phyloP scores from a whole-genome alignment of 2,113 vertebrate genomes.

The Heterochromis multidens region DNA sequence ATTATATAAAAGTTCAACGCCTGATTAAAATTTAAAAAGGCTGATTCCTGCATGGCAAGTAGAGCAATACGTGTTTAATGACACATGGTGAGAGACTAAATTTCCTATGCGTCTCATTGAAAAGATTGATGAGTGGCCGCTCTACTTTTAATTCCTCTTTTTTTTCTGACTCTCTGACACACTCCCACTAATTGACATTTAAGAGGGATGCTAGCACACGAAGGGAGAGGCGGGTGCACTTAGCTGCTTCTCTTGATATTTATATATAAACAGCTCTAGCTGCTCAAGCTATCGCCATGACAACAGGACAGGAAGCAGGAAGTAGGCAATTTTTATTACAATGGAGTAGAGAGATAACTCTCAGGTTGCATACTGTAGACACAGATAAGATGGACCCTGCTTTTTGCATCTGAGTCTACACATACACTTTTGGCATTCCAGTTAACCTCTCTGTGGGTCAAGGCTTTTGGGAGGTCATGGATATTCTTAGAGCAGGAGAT shows the following conservation, averaged over 20 bases:
- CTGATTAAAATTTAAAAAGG: not conserved
- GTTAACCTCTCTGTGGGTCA: constrained; percentile 23
- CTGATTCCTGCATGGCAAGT: not conserved
- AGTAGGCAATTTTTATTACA: constrained; percentile 25
- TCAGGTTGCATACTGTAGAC: not conserved
- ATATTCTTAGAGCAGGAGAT: constrained; percentile 42
- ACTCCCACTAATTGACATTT: constrained; percentile 36
- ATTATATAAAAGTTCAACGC: not conserved
- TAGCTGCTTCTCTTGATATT: constrained; percentile 11
- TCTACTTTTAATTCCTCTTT: not conserved
- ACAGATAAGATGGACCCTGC: not conserved
- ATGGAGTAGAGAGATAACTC: constrained; percentile 44
- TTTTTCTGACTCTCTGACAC: not conserved
- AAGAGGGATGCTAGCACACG: not conserved
- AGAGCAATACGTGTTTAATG: not conserved
- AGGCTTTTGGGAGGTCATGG: not conserved
- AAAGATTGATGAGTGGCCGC: not conserved
- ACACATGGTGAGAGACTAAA: not conserved
- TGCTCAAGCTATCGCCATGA: constrained; percentile 42
- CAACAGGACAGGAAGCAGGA: constrained; percentile 71
- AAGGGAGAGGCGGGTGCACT: constrained; percentile 24
- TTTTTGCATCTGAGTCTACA: not conserved
- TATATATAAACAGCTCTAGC: not conserved
- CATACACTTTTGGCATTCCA: not conserved
- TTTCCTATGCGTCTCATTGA: not conserved